Evolutionary conservation across 2,797 vertebrate species (phyloP), one percentile per base, ranked within the genome.

Genomic region (Neosilurus mollespiculum): DNA sequence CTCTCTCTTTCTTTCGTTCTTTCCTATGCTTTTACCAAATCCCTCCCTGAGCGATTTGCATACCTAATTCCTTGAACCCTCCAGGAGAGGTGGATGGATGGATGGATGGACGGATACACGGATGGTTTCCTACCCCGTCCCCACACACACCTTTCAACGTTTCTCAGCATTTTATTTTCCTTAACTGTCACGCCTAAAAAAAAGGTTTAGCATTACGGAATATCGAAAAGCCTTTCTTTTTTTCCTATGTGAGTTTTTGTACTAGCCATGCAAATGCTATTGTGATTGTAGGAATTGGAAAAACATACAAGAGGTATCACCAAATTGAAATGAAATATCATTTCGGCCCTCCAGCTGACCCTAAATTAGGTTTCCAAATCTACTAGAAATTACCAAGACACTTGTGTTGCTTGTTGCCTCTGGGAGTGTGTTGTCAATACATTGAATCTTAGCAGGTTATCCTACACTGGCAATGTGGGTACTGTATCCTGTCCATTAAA

Each of bases 21-120:
- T 53, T 30, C 69, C 43, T 15, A 30, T 81, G 54, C 78, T 86
- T 79, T 77, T 71, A 81, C 86, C 79, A 79, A 88, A 85, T 85
- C 83, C 76, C 86, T 87, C 81, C 82, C 81, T 20, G 78, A 78
- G 85, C 54, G 82, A 88, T 88, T 87, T 88, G 83, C 83, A 88
- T 88, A 80, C 78, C 76, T 87, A 87, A 88, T 88, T 83, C 83
- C 70, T 77, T 67, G 80, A 87, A 82, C 84, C 85, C 85, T 65
- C 72, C 11, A 84, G 81, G 59, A 77, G 85, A 82, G 72, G 65
- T 84, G 85, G 80, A 67, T 81, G 80, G 82, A 67, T 73, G 62
- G 78, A 85, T 78, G 49, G 71, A 43, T 67, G 65, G 26, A 67
- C 5, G 49, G 77, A 62, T 43, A 26, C 22, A 78, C 49, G 61